Evolutionary conservation across 2,113 vertebrate species (phyloP), one percentile per base, ranked within the genome.

Genomic region (Chamaetylas fuelleborni): DNA sequence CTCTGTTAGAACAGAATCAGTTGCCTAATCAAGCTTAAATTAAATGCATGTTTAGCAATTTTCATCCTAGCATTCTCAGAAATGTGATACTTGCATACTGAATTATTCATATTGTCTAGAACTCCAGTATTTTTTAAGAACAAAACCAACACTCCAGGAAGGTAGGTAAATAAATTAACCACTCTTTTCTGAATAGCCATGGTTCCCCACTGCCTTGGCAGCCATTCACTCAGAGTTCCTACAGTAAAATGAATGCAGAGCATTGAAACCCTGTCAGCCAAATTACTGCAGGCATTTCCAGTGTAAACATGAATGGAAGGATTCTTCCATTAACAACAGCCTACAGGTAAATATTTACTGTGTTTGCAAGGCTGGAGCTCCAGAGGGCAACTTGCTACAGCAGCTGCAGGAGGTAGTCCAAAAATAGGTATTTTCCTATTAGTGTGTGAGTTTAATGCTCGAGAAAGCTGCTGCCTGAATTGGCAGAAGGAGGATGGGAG

Each of bases 41-140:
- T 61, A 96, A 96, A 95, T 85, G 83, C 92, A 93, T 88, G 92
- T 93, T 95, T 96, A 92, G 86, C 33, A 4, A 96, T 97, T 96
- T 96, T 93, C 91, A 94, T 80, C 82, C 90, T 71, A 93, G 88
- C 76, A 64, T 81, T 77, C 47, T 33, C 87, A 91, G 85, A 93
- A 81, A 94, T 38, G 50, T 7, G 38, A 85, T 81, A 26, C 70
- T 88, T 76, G 40, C 54, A 31, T 45, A 33, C 90, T 93, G 64
- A 89, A 97, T 97, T 97, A 95, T 95, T 97, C 90, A 96, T 94
- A 47, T 58, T 25, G 48, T 47, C 43, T 48, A 36, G 40, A 34
- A 36, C 81, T 50, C 31, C 25, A 23, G 60, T 38, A 43, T 33
- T 86, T 81, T 86, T 84, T 60, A 56, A 93, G 74, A 94, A 24